A percentile compares a stretch with the other conserved stretches of the same genome.
Conservation (phyloP, 2,888 invertebrate genomes). For the Sicus ferrugineus region DNA sequence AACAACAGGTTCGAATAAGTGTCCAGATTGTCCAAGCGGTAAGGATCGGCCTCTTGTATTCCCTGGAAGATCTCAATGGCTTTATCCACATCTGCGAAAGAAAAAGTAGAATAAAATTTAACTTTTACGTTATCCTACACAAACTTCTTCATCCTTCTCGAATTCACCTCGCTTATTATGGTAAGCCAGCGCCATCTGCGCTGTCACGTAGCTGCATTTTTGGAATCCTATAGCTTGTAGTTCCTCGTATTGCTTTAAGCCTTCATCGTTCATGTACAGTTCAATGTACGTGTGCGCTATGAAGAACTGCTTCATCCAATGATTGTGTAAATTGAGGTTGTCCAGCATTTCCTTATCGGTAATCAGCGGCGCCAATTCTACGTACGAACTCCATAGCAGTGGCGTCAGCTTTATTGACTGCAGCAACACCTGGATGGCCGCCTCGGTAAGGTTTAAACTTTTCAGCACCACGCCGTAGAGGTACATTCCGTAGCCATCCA, state of each 20-base stretch:
- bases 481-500: constrained; percentile 89
- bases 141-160: background rate
- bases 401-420: constrained; percentile 82
- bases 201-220: constrained; percentile 86
- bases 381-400: constrained; percentile 94
- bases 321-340: constrained; percentile 76
- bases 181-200: constrained; percentile 91
- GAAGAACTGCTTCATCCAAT: constrained; percentile 96
- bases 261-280: constrained; percentile 88
- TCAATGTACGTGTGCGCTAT: constrained; percentile 89
- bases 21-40: constrained; percentile 93
- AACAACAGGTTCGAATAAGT: constrained; percentile 95
- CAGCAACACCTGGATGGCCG: constrained; percentile 81
- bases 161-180: constrained; percentile 86
- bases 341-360: constrained; percentile 80
- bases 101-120: background rate
- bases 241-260: constrained; percentile 81
- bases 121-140: background rate
- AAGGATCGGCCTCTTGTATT: constrained; percentile 88
- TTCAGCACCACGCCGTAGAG: constrained; percentile 91
- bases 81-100: constrained; percentile 80
- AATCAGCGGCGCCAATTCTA: constrained; percentile 86
- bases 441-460: constrained; percentile 80
- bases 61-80: constrained; percentile 86
- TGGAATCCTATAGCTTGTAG: constrained; percentile 82